phyloP scores from a whole-genome alignment of 2,888 invertebrate genomes.

The Euphydryas editha region DNA sequence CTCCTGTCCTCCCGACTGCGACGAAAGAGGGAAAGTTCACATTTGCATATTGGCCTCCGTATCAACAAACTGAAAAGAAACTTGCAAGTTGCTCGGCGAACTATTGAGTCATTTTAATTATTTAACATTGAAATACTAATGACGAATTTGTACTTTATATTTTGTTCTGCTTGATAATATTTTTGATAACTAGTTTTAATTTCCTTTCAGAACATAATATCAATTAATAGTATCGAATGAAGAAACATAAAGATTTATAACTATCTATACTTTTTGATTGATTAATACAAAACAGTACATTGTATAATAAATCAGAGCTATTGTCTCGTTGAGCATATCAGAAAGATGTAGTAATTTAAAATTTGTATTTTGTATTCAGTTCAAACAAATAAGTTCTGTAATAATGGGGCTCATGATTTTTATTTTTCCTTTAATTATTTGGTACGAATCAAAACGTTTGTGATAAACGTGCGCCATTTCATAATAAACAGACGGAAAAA shows the following conservation, averaged over 20 bases:
- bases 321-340: background rate
- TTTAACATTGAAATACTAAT: background rate
- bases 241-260: no score
- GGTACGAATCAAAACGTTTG: conserved; percentile 51
- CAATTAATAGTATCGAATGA: no score
- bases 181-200: no score
- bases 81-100: conserved; percentile 39
- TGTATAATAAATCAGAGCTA: background rate
- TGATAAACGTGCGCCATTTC: conserved; percentile 55
- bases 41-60: conserved; percentile 72
- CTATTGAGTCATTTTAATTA: conserved; percentile 29
- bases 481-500: conserved; percentile 62
- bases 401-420: conserved; percentile 8
- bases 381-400: background rate
- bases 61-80: conserved; percentile 52
- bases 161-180: no score
- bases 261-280: no score
- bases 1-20: conserved; percentile 45
- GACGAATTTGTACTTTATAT: no score
- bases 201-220: no score
- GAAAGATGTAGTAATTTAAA: background rate
- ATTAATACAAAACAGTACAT: no score
- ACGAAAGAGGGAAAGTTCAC: conserved; percentile 73
- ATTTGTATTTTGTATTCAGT: background rate
- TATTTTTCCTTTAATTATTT: conserved; percentile 23